These are phyloP conservation scores for Henricia sp. DNA, from an alignment of 53 echinoderm and acorn worm genomes.

Conservation along the genomic window DNA sequence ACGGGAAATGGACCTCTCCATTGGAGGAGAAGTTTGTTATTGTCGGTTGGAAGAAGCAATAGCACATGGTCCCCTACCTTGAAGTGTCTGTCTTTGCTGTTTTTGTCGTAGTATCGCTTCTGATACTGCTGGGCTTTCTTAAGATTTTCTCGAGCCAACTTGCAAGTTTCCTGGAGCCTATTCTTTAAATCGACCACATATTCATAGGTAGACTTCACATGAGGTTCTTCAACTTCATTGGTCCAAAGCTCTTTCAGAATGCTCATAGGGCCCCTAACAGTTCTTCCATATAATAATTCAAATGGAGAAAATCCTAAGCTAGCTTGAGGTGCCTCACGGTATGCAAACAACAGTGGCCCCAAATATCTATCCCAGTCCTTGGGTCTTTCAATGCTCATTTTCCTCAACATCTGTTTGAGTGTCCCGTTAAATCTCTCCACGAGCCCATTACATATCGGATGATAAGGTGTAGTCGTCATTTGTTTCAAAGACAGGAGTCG, in stretches of 20 bases:
- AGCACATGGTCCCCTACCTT: constrained; percentile 45
- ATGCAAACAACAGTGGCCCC: constrained; percentile 52
- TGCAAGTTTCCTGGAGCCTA: constrained; percentile 50
- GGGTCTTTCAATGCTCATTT: constrained; percentile 63
- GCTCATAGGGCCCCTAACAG: constrained; percentile 61
- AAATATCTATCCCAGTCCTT: constrained; percentile 61
- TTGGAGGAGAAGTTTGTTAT: constrained; percentile 42
- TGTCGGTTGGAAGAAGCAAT: constrained; percentile 44
- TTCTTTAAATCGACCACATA: constrained; percentile 64
- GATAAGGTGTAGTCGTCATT: constrained; percentile 53
- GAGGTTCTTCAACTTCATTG: not conserved
- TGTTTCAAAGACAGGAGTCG: constrained; percentile 45
- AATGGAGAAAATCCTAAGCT: constrained; percentile 69
- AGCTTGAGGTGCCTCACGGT: constrained; percentile 53
- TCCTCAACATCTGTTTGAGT: constrained; percentile 53
- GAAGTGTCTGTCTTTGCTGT: constrained; percentile 22
- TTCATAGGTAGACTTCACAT: constrained; percentile 51
- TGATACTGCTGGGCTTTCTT: constrained; percentile 33
- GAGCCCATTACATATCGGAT: no score
- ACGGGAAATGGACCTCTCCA: constrained; percentile 64
- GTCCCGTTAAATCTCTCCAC: constrained; percentile 67
- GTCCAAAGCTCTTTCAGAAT: constrained; percentile 62
- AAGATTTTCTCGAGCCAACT: constrained; percentile 34
- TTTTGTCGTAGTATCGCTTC: constrained; percentile 37
- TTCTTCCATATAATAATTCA: constrained; percentile 61